Evolutionary conservation across 2,113 vertebrate species (phyloP).

Genomic region (Phrynosoma platyrhinos): DNA sequence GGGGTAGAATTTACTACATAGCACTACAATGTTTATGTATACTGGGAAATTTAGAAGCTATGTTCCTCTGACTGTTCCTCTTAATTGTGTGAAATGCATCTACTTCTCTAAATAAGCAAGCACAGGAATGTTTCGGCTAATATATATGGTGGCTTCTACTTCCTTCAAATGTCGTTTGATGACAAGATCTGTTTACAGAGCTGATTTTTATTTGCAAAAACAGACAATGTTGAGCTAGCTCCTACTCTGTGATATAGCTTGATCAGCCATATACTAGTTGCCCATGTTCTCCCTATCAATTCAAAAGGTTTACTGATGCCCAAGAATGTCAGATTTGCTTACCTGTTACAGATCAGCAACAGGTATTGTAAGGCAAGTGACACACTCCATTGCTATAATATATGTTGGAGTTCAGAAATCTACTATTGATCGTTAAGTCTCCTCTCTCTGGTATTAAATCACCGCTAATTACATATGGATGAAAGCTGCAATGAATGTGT

Average conservation of each 20-base stretch:
- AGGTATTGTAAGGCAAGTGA: background rate
- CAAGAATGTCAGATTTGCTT: background rate
- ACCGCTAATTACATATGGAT: fast-evolving
- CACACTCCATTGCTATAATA: background rate
- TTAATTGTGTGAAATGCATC: background rate
- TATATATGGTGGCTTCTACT: background rate
- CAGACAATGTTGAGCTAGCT: background rate
- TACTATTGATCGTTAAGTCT: background rate
- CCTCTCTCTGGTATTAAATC: fast-evolving
- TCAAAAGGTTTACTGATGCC: background rate
- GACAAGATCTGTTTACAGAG: background rate
- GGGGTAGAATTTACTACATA: too few species aligned
- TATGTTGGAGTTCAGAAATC: fast-evolving
- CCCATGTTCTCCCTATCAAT: background rate
- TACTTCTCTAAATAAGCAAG: background rate
- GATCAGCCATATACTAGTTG: background rate
- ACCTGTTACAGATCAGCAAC: background rate
- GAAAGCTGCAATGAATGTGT: background rate
- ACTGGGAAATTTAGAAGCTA: background rate
- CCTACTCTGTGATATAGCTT: background rate
- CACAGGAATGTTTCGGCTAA: background rate
- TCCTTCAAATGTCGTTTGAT: background rate
- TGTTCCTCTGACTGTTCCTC: background rate
- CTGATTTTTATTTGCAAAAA: background rate
- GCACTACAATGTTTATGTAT: too few species aligned